Evolutionary conservation across 2,797 vertebrate species (phyloP).

Genomic region (Enteromius argenteus): DNA sequence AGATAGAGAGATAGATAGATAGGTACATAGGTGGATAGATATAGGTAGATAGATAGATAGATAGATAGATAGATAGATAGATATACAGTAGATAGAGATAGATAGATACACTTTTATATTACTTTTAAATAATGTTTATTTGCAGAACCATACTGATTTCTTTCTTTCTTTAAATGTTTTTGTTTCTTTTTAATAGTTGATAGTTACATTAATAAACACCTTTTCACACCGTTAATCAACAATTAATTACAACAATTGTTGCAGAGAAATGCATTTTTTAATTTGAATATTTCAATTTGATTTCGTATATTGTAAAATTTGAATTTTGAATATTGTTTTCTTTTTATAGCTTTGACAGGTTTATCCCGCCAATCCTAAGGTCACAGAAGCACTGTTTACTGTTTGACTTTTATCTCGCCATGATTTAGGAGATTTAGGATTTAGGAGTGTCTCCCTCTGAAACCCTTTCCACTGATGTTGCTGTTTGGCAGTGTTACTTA

Average conservation of each 20-base stretch:
- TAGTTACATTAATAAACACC: neutral
- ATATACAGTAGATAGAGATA: neutral
- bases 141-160: neutral
- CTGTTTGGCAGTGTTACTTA: neutral
- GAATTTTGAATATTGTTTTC: neutral
- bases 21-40: neutral
- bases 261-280: neutral
- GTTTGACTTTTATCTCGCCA: neutral
- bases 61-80: neutral
- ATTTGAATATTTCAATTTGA: neutral
- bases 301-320: neutral
- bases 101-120: neutral
- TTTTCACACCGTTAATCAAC: neutral
- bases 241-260: neutral
- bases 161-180: neutral
- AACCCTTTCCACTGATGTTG: neutral
- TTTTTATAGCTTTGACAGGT: neutral
- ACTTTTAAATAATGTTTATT: neutral
- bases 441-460: neutral
- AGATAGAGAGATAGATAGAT: neutral
- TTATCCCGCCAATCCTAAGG: neutral
- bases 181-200: neutral
- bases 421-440: neutral
- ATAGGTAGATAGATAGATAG: neutral
- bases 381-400: neutral